Evolutionary conservation across 92 coral and sea anemone genomes (phyloP).

Genomic region (Epizoanthus rinbou): DNA sequence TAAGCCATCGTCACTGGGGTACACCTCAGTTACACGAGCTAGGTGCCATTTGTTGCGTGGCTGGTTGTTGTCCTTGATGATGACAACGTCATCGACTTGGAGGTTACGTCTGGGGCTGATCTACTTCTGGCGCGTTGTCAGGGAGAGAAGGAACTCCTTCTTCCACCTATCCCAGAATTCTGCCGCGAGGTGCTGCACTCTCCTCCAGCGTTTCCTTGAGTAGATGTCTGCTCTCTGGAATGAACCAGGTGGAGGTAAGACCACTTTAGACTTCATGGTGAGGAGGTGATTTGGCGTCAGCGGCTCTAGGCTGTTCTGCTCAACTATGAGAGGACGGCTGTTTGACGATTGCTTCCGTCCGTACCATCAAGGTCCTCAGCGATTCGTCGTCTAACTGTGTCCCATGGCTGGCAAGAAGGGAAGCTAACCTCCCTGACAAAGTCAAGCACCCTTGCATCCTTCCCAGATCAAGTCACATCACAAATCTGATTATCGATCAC

Average conservation of each 20-base stretch:
- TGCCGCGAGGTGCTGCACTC: no score
- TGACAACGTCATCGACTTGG: slow-evolving; percentile 26
- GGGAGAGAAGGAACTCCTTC: slow-evolving; percentile 22
- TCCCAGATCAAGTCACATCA: slow-evolving; percentile 7
- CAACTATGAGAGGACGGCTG: slow-evolving; percentile 32
- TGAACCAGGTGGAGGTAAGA: slow-evolving; percentile 44
- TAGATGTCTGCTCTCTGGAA: no score
- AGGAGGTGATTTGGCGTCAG: slow-evolving; percentile 40
- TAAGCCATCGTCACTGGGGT: slow-evolving; percentile 3
- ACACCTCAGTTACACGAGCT: slow-evolving; percentile 26
- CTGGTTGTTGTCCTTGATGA: slow-evolving; percentile 22
- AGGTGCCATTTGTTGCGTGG: slow-evolving; percentile 36
- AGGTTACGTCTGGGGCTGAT: slow-evolving; percentile 13
- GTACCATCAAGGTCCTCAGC: slow-evolving; percentile 4
- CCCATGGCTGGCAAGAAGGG: slow-evolving; percentile 2
- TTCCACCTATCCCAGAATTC: no score
- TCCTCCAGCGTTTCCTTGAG: no score
- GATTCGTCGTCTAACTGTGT: slow-evolving; percentile 36
- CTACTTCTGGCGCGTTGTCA: slow-evolving; percentile 36
- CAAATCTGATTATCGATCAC: background rate
- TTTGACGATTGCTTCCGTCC: slow-evolving; percentile 27
- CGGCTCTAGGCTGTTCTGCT: slow-evolving; percentile 10
- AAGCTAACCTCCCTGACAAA: background rate
- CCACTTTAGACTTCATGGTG: slow-evolving; percentile 34
- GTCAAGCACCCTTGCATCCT: slow-evolving; percentile 7